Percentiles rank a stretch among this genome's conserved stretches.
phyloP scores from a whole-genome alignment of 2,888 invertebrate species.

The Thecocarcelia acutangulata region DNA sequence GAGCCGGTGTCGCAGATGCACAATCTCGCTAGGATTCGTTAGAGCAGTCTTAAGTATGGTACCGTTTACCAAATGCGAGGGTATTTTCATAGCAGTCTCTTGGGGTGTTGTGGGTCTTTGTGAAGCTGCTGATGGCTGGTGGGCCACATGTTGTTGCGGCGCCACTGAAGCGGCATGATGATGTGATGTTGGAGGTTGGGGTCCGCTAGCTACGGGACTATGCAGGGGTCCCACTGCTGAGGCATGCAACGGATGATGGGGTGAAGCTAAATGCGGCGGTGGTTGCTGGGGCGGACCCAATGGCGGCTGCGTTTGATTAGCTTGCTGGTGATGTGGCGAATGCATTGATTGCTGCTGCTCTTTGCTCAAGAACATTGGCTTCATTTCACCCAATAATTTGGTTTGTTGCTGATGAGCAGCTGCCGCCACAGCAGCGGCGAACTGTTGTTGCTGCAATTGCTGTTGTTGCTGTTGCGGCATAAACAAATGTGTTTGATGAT shows the following conservation, averaged over 20 bases:
- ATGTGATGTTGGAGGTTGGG: conserved; percentile 68
- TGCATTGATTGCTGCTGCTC: conserved; percentile 78
- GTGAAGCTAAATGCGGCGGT: conserved; percentile 77
- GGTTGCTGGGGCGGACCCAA: conserved; percentile 78
- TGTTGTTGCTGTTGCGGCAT: conserved; percentile 79
- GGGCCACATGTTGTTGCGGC: conserved; percentile 60
- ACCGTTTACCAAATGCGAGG: conserved; percentile 92
- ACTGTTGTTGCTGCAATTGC: conserved; percentile 76
- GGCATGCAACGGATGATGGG: conserved; percentile 76
- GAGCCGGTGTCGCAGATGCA: conserved; percentile 92
- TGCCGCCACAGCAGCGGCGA: conserved; percentile 77
- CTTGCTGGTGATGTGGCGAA: conserved; percentile 75
- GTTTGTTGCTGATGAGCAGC: conserved; percentile 78
- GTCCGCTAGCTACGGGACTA: conserved; percentile 46
- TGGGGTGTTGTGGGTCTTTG: conserved; percentile 76
- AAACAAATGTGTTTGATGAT: conserved; percentile 78
- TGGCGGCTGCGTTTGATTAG: conserved; percentile 72
- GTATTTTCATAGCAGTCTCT: conserved; percentile 81
- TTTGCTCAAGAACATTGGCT: conserved; percentile 78
- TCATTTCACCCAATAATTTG: conserved; percentile 75
- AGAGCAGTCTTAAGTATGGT: conserved; percentile 96
- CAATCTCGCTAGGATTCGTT: conserved; percentile 96
- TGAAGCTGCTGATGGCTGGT: conserved; percentile 61
- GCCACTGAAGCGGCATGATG: conserved; percentile 62
- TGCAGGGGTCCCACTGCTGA: conserved; percentile 67